Evolutionary conservation across 2,888 invertebrate genomes (phyloP), one percentile per base, ranked within the genome.

Genomic region (Temnothorax ravouxi): DNA sequence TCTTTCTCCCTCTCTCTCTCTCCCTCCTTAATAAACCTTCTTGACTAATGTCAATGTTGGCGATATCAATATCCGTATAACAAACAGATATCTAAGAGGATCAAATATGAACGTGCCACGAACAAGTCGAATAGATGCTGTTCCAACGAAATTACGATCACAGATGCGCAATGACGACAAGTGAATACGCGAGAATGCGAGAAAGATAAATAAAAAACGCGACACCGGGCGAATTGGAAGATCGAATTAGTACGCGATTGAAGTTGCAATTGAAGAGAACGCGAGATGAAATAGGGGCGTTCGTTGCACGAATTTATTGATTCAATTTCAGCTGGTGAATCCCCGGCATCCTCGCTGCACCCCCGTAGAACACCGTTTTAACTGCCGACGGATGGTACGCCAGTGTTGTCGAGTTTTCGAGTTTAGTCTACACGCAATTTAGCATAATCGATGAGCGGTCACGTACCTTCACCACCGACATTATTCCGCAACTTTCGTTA

Each of bases 211-310:
- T 52, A 86, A 89, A 85, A 74, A 84, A 41, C 8, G 15, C 44
- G 25, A 88, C 59, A 79, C 76, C 52, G 29, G 52, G 41, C 50
- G 85, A 83, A 88, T 88, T 88, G 86, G 83, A 80, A 84, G 85
- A 90, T 88, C 85, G 83, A 84, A 88, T 90, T 90, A 88, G 88
- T 77, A 61, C 84, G 79, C 87, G 88, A 89, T 90, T 90, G 90
- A 83, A 82, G 74, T 83, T 74, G 77, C 84, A 84, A 87, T 90
- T 88, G 88, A 87, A 86, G 88, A 86, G 74, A 59, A n/a, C 71
- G 88, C 75, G 83, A 64, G 79, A 87, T 85, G 85, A 90, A 89
- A 89, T 69, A 87, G 88, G 82, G 77, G 66, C 84, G 85, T 87
- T 83, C 69, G 83, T 72, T 66, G 85, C 79, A 79, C 87, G 90